Evolutionary conservation across 1,140 invertebrate species (phyloP), one percentile per base, ranked within the genome.

Genomic region (Leptinotarsa lineolata): DNA sequence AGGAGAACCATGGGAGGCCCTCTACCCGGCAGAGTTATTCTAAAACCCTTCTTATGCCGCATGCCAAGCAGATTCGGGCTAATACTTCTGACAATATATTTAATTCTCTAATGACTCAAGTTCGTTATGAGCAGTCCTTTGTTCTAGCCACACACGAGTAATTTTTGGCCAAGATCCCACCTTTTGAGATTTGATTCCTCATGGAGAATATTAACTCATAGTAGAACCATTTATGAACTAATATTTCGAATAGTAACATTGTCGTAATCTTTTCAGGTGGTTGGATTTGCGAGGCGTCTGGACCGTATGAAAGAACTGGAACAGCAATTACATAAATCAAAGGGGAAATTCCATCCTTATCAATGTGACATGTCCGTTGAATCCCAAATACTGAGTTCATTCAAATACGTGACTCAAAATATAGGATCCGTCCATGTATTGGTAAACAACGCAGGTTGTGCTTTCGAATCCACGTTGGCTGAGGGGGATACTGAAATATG

Each of bases 361-460:
- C 80, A 88, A 73, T 91, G 90, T 77, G 93, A 95, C 81, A 80
- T 95, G 1, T 84, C 85, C 2, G 88, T 90, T n/a, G 88, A 89
- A 78, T 85, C 88, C 1, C 89, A 92, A 0, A 88, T 95, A 54
- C 79, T 88, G 13, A 82, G 83, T 20, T 88, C 91, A 48, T 94
- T 95, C 79, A 79, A 88, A 68, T 89, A 87, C 86, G 86, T 90
- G 15, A 85, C 89, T 59, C 81, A 86, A 8, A 86, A 87, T 3
- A 83, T 90, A 45, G 91, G 90, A 6, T 88, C 89, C 16, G 85
- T 92, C 1, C 89, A 93, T 79, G 84, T 94, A 4, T 84, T 93
- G 64, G 84, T 95, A 21, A 95, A 94, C 80, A 93, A 92, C 80
- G 93, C 93, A 4, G 93, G 91, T 3, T 79, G 90, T 81, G 76